phyloP scores from a whole-genome alignment of 2,113 vertebrate species.

The Oreocharis arfaki region DNA sequence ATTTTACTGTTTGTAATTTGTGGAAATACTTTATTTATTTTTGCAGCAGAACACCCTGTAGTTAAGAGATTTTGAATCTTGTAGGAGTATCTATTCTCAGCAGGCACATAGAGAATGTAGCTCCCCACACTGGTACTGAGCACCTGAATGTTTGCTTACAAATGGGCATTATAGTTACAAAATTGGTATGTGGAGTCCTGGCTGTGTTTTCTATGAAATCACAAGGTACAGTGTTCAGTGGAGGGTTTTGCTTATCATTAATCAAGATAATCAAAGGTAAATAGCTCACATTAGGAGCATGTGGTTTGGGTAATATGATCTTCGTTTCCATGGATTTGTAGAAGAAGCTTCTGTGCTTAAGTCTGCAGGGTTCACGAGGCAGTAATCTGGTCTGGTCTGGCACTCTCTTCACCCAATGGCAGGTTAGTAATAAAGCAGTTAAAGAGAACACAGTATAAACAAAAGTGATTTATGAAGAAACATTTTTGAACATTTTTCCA shows the following conservation, averaged over 20 bases:
- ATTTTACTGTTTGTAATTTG: neutral
- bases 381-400: neutral
- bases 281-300: neutral
- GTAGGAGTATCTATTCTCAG: slow-evolving; percentile 79
- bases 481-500: neutral
- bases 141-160: slow-evolving; percentile 87
- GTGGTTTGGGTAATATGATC: neutral
- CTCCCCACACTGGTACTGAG: slow-evolving; percentile 84
- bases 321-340: neutral
- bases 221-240: slow-evolving; percentile 71
- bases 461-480: neutral
- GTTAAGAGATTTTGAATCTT: slow-evolving; percentile 85
- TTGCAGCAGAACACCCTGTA: slow-evolving; percentile 83
- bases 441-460: neutral
- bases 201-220: slow-evolving; percentile 88
- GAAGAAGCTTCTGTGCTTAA: neutral
- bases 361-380: neutral
- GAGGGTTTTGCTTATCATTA: neutral
- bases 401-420: neutral
- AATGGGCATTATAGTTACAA: slow-evolving; percentile 81
- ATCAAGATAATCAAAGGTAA: neutral
- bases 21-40: neutral
- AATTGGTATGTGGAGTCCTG: slow-evolving; percentile 84
- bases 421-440: neutral
- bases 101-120: slow-evolving; percentile 85